Conservation (phyloP, 2,797 vertebrate species). For the Gambelia wislizenii region DNA sequence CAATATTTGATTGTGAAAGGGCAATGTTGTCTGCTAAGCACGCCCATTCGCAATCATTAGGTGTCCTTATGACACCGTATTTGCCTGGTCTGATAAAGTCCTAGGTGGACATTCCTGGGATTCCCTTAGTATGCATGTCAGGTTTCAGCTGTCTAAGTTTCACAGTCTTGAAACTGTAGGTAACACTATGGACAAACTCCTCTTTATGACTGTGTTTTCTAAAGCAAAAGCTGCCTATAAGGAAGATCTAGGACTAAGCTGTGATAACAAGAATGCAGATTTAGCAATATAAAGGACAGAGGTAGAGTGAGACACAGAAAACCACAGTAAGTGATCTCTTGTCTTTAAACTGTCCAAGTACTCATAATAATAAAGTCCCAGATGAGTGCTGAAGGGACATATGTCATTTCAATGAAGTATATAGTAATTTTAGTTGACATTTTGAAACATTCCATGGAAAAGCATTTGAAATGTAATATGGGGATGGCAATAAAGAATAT, state of each 20-base stretch:
- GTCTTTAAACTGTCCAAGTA: conserved; percentile 75
- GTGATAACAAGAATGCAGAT: conserved; percentile 27
- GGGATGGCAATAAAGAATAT: conserved; percentile 73
- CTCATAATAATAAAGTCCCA: conserved; percentile 71
- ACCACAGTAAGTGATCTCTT: conserved; percentile 72
- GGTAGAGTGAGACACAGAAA: conserved; percentile 62
- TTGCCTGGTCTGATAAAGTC: no score
- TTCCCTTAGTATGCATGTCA: not conserved
- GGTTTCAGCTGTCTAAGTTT: not conserved
- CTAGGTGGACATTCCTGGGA: not conserved
- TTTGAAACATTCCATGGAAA: conserved; percentile 77
- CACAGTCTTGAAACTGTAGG: not conserved
- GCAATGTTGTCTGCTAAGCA: no score
- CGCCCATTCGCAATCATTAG: no score
- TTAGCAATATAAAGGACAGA: conserved; percentile 52
- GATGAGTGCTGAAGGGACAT: conserved; percentile 72
- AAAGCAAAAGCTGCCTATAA: conserved; percentile 32
- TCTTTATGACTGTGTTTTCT: not conserved
- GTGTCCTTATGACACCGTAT: no score
- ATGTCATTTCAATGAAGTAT: conserved; percentile 71
- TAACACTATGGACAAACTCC: not conserved
- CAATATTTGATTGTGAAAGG: no score
- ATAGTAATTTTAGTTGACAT: conserved; percentile 73
- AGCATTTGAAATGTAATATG: conserved; percentile 78
- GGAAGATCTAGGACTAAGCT: conserved; percentile 54